Conservation (phyloP, 2,113 vertebrate genomes). For the Zapornia atra region DNA sequence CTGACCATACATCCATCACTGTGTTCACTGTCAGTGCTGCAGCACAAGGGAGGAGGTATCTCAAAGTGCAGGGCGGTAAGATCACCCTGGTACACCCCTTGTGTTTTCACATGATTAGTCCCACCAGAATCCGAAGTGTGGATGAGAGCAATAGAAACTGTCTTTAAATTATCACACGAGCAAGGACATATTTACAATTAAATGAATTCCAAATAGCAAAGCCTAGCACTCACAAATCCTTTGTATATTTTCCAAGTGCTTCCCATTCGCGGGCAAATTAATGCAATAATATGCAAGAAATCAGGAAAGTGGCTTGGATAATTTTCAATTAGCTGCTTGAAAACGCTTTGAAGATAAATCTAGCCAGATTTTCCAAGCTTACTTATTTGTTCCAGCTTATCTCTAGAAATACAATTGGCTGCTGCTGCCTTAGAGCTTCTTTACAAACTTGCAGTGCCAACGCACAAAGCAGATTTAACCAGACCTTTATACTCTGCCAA, state of each 20-base stretch:
- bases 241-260: conserved; percentile 15
- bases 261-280: background rate
- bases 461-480: background rate
- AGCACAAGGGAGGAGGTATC: background rate
- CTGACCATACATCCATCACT: rapidly evolving
- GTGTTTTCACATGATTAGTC: background rate
- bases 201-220: background rate
- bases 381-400: conserved; percentile 44
- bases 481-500: background rate
- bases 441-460: background rate
- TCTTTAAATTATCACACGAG: background rate
- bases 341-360: conserved; percentile 58
- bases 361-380: conserved; percentile 20
- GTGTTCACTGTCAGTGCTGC: background rate
- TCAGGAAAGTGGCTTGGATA: conserved; percentile 33
- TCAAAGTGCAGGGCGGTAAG: rapidly evolving
- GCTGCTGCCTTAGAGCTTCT: conserved; percentile 37
- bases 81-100: background rate
- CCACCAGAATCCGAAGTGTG: background rate
- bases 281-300: conserved; percentile 11
- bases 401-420: conserved; percentile 18
- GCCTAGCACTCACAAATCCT: conserved; percentile 2
- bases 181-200: conserved; percentile 2
- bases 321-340: conserved; percentile 54
- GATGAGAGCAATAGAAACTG: background rate